Conservation (phyloP, 2,113 vertebrate genomes). For the Poecilia latipinna region DNA sequence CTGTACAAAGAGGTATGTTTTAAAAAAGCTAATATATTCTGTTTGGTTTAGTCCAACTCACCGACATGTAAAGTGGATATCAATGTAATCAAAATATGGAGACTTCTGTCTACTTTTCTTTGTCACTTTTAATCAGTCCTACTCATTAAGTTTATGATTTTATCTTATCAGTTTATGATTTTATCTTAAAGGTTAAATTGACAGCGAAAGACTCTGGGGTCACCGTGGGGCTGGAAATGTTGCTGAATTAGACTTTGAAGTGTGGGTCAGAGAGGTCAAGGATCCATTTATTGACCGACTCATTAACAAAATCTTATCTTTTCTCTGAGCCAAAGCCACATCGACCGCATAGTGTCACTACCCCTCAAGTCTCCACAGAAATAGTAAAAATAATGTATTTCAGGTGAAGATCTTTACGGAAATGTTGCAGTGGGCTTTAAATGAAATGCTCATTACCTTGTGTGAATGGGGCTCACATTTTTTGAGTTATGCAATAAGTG, state of each 20-base stretch:
- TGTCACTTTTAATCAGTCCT: not conserved
- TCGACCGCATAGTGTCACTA: not conserved
- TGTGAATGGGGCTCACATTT: not conserved
- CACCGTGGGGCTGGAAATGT: not conserved
- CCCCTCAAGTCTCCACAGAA: not conserved
- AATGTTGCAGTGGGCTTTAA: not conserved
- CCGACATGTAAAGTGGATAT: not conserved
- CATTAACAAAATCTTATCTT: not conserved
- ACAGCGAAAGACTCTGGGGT: not conserved
- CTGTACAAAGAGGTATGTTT: too few species aligned
- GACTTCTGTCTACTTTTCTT: not conserved
- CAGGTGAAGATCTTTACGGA: not conserved
- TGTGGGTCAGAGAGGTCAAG: not conserved
- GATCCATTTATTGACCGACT: not conserved
- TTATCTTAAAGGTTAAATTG: not conserved
- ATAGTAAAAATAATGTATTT: not conserved
- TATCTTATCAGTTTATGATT: not conserved
- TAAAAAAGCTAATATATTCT: too few species aligned
- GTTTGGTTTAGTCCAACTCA: not conserved
- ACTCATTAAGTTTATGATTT: not conserved
- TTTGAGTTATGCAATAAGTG: not conserved
- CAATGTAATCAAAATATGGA: not conserved
- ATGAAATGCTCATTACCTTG: not conserved
- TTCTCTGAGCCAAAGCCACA: not conserved
- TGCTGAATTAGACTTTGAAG: not conserved